phyloP scores from a whole-genome alignment of 2,797 vertebrate species.

The Hydrolagus colliei region DNA sequence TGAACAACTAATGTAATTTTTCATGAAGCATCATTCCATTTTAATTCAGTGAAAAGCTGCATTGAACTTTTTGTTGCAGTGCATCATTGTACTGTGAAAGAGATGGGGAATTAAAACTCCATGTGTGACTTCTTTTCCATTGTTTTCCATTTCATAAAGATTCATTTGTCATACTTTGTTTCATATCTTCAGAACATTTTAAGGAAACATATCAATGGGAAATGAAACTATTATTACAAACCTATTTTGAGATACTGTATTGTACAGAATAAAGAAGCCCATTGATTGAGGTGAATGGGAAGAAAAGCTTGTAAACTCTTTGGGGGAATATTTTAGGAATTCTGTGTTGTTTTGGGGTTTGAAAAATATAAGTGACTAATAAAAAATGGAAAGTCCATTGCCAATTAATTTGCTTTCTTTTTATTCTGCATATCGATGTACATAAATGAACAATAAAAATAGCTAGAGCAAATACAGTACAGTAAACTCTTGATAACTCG shows the following conservation, averaged over 20 bases:
- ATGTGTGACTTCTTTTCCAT: background rate
- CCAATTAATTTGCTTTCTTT: no score
- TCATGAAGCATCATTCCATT: constrained; percentile 26
- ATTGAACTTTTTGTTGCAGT: background rate
- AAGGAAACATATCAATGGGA: constrained; percentile 29
- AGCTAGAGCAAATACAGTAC: no score
- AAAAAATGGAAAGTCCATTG: constrained; percentile 51
- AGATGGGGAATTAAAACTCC: constrained; percentile 5
- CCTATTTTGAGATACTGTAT: constrained; percentile 71
- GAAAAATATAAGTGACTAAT: constrained; percentile 90
- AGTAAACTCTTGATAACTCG: no score
- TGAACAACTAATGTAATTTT: constrained; percentile 8
- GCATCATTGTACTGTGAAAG: background rate
- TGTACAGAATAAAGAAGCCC: constrained; percentile 65
- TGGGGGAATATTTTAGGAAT: constrained; percentile 92
- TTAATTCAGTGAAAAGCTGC: constrained; percentile 1
- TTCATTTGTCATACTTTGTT: constrained; percentile 9
- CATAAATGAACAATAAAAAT: no score
- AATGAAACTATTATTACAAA: constrained; percentile 54
- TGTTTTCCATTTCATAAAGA: constrained; percentile 22
- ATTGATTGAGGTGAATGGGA: constrained; percentile 68
- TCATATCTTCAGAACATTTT: constrained; percentile 22
- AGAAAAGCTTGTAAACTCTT: constrained; percentile 83
- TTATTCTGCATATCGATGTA: no score
- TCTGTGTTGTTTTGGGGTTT: constrained; percentile 98